phyloP scores from a whole-genome alignment of 2,797 vertebrate genomes.

The Helostoma temminkii region DNA sequence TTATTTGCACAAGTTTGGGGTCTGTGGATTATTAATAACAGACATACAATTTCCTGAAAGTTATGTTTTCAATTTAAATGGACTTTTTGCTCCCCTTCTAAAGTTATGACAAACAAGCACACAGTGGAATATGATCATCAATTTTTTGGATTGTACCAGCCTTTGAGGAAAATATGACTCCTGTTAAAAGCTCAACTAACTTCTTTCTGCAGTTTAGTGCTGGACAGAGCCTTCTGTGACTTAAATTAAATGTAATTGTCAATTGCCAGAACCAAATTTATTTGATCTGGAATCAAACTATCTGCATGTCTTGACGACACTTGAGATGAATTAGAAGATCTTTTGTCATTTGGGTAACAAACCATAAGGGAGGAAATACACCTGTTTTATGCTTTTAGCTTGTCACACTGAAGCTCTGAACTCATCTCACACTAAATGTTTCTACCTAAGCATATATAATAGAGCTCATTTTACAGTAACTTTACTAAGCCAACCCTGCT shows the following conservation, averaged over 20 bases:
- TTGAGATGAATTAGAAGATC: background rate
- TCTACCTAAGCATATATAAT: background rate
- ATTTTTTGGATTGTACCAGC: too few relatives aligned
- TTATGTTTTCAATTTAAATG: too few relatives aligned
- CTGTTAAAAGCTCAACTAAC: background rate
- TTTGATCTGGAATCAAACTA: background rate
- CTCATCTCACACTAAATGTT: constrained; percentile 1
- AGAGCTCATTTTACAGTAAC: constrained; percentile 5
- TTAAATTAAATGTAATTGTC: too few relatives aligned
- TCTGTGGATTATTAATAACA: background rate
- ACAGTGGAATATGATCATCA: too few relatives aligned
- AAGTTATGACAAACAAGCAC: too few relatives aligned
- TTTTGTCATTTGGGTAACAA: constrained; percentile 2
- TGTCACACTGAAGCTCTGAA: constrained; percentile 3
- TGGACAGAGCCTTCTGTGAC: too few relatives aligned
- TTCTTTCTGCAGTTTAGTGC: background rate
- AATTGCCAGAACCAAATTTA: too few relatives aligned
- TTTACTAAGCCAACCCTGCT: constrained; percentile 1
- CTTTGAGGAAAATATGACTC: background rate
- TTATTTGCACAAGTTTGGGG: background rate
- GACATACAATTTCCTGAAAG: too few relatives aligned
- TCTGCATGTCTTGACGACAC: background rate
- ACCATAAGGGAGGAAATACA: background rate
- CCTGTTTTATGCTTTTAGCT: background rate
- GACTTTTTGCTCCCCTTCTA: too few relatives aligned